A percentile compares a stretch with the other conserved stretches of the same genome.
Conservation (phyloP, 2,113 vertebrate species). For the Noctilio leporinus region DNA sequence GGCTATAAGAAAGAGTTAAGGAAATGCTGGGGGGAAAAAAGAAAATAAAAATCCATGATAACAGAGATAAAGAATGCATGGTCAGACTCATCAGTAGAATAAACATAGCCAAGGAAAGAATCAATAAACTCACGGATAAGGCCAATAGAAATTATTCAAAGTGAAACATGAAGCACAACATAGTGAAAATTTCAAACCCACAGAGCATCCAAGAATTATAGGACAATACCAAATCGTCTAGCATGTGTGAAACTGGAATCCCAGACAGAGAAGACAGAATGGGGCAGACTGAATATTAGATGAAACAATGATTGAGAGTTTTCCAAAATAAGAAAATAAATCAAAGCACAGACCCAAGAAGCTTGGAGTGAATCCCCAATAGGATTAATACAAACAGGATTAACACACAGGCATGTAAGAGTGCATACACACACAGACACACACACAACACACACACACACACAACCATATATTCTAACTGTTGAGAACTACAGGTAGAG, state of each 20-base stretch:
- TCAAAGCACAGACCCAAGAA: background rate
- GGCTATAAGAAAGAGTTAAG: background rate
- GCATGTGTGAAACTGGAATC: background rate
- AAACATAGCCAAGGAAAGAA: background rate
- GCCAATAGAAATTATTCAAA: constrained; percentile 12
- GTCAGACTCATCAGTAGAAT: background rate
- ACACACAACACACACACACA: background rate
- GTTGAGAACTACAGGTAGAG: background rate
- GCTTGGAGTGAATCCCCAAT: background rate
- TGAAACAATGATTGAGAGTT: background rate
- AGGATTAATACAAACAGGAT: background rate
- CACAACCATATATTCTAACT: background rate
- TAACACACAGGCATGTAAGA: background rate
- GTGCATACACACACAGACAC: background rate
- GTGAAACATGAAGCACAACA: background rate
- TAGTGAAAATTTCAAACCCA: background rate
- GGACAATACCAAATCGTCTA: background rate
- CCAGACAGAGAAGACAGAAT: background rate
- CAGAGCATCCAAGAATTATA: background rate
- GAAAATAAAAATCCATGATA: background rate
- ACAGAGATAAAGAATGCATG: background rate
- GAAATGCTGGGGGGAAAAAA: background rate
- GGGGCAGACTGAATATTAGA: background rate
- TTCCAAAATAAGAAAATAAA: background rate
- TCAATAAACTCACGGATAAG: background rate